These are phyloP conservation scores for Athalia cordata DNA, from an alignment of 2,888 invertebrate genomes.

Conservation along the genomic window DNA sequence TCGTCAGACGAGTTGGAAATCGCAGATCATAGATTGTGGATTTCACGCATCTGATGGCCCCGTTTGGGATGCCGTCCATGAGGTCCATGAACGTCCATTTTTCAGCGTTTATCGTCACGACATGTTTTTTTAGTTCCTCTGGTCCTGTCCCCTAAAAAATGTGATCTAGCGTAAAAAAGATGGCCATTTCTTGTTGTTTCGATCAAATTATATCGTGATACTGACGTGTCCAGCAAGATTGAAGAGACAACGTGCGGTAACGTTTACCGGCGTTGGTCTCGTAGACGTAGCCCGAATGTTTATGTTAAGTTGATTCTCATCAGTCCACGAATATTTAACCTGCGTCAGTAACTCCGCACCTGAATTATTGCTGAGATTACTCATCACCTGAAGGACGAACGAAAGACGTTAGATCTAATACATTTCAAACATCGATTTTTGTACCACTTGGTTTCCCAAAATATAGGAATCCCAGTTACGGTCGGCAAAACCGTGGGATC, in stretches of 20 bases:
- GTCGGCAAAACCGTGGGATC: slow-evolving; percentile 74
- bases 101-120: slow-evolving; percentile 73
- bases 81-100: slow-evolving; percentile 71
- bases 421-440: slow-evolving; percentile 37
- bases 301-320: slow-evolving; percentile 75
- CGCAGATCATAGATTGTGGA: slow-evolving; percentile 74
- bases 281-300: slow-evolving; percentile 75
- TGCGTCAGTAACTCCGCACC: slow-evolving; percentile 75
- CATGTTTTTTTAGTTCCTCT: slow-evolving; percentile 68
- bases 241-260: slow-evolving; percentile 78
- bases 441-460: slow-evolving; percentile 61
- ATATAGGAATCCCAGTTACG: slow-evolving; percentile 68
- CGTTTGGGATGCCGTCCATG: slow-evolving; percentile 68
- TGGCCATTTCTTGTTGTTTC: neutral
- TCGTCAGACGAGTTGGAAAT: slow-evolving; percentile 70
- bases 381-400: slow-evolving; percentile 66
- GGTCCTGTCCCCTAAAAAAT: slow-evolving; percentile 66
- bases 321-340: slow-evolving; percentile 75
- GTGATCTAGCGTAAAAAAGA: neutral
- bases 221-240: slow-evolving; percentile 79
- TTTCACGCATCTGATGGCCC: slow-evolving; percentile 58
- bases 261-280: slow-evolving; percentile 75
- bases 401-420: slow-evolving; percentile 3
- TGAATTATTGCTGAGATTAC: slow-evolving; percentile 72
- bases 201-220: slow-evolving; percentile 19